A percentile compares a stretch with the other conserved stretches of the same genome.
Conservation (phyloP, 2,113 vertebrate species). For the Hemiscyllium ocellatum region DNA sequence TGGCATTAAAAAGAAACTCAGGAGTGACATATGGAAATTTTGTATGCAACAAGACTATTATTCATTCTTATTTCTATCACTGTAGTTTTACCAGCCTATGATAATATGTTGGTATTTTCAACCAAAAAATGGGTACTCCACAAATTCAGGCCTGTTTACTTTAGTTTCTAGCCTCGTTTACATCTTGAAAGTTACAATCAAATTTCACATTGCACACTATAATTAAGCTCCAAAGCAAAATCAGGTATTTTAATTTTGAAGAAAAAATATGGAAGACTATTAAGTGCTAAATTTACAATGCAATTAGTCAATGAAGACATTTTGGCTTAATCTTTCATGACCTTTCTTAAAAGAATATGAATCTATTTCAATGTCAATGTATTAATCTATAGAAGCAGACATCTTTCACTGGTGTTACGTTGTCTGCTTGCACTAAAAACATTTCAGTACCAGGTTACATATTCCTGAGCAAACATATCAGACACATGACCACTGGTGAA, state of each 20-base stretch:
- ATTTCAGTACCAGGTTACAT: neutral
- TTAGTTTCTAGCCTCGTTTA: neutral
- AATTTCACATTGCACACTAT: neutral
- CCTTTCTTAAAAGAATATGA: neutral
- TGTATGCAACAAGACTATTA: neutral
- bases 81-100: neutral
- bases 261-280: neutral
- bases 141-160: neutral
- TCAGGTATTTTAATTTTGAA: neutral
- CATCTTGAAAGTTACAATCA: neutral
- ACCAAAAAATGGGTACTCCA: neutral
- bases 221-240: neutral
- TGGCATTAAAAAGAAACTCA: neutral
- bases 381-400: neutral
- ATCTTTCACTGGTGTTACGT: neutral
- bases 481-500: neutral
- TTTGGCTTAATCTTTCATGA: neutral
- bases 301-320: neutral
- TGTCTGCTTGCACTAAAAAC: neutral
- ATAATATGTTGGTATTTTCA: neutral
- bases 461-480: neutral
- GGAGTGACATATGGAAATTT: neutral
- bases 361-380: neutral
- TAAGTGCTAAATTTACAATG: neutral
- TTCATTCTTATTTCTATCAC: neutral